Evolutionary conservation across 2,797 vertebrate genomes (phyloP).

Genomic region (Euthynnus affinis): DNA sequence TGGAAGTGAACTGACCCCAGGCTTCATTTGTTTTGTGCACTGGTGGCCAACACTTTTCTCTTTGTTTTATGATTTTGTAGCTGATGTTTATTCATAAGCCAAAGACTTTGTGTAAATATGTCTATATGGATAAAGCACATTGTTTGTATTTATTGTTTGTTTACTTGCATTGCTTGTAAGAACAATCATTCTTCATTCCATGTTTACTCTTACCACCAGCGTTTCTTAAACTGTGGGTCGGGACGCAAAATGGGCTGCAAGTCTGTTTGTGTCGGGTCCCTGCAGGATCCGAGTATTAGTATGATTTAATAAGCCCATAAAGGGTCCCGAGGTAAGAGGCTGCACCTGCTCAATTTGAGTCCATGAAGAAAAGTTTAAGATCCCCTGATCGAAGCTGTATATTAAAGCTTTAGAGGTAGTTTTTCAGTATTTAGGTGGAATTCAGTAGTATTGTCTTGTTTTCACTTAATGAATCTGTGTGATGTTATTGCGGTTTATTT

Average conservation of each 20-base stretch:
- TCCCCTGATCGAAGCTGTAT: conserved; percentile 84
- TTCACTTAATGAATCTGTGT: conserved; percentile 83
- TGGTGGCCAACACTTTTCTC: conserved; percentile 91
- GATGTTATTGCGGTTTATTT: conserved; percentile 89
- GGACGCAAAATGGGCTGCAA: conserved; percentile 29
- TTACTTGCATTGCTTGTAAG: conserved; percentile 97
- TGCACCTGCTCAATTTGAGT: conserved; percentile 47
- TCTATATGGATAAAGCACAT: conserved; percentile 99
- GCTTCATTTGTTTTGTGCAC: conserved; percentile 90
- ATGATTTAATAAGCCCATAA: conserved; percentile 32
- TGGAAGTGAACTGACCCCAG: conserved; percentile 76
- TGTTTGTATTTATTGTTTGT: conserved; percentile 98
- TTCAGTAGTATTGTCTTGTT: conserved; percentile 87
- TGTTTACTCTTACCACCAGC: conserved; percentile 82
- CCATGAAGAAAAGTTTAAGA: conserved; percentile 73
- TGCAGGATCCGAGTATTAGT: conserved; percentile 25
- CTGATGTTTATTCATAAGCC: conserved; percentile 97
- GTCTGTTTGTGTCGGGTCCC: conserved; percentile 16
- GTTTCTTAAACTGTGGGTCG: conserved; percentile 67
- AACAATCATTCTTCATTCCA: conserved; percentile 91
- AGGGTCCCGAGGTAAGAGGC: conserved; percentile 30
- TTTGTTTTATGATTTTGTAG: conserved; percentile 86
- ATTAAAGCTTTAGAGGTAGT: conserved; percentile 92
- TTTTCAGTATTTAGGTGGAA: conserved; percentile 92
- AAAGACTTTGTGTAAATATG: conserved; percentile 99